A percentile compares a stretch with the other conserved stretches of the same genome.
Conservation (phyloP, 2,888 invertebrate genomes). For the Tupiocoris notatus region DNA sequence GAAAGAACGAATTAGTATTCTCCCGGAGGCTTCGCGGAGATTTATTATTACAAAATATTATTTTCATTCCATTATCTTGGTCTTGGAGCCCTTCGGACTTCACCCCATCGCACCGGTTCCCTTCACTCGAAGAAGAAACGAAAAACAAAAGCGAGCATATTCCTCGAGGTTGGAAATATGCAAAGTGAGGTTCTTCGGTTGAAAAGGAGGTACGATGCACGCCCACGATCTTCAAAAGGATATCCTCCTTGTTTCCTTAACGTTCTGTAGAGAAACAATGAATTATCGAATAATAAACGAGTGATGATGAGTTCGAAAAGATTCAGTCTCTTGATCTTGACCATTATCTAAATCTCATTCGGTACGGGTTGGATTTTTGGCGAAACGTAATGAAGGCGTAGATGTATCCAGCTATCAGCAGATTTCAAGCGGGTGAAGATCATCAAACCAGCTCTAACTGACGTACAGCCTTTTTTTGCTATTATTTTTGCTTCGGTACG, state of each 20-base stretch:
- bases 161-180: conserved; percentile 43
- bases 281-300: neutral
- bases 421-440: too few relatives aligned
- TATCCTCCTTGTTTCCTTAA: neutral
- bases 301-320: neutral
- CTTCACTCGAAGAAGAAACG: conserved; percentile 5
- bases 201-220: neutral
- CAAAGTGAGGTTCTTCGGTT: conserved; percentile 21
- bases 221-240: neutral
- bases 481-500: too few relatives aligned
- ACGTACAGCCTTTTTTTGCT: too few relatives aligned
- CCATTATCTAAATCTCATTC: neutral
- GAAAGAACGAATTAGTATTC: conserved; percentile 47
- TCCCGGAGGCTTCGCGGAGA: conserved; percentile 33
- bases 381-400: too few relatives aligned
- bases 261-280: neutral
- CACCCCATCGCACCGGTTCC: neutral
- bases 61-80: conserved; percentile 42
- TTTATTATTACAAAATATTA: conserved; percentile 44
- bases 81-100: conserved; percentile 11
- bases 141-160: conserved; percentile 35
- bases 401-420: too few relatives aligned
- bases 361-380: too few relatives aligned
- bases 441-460: too few relatives aligned
- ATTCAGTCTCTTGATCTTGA: neutral